Evolutionary conservation across 2,888 invertebrate genomes (phyloP), one percentile per base, ranked within the genome.

Genomic region (Aphidoletes aphidimyza): DNA sequence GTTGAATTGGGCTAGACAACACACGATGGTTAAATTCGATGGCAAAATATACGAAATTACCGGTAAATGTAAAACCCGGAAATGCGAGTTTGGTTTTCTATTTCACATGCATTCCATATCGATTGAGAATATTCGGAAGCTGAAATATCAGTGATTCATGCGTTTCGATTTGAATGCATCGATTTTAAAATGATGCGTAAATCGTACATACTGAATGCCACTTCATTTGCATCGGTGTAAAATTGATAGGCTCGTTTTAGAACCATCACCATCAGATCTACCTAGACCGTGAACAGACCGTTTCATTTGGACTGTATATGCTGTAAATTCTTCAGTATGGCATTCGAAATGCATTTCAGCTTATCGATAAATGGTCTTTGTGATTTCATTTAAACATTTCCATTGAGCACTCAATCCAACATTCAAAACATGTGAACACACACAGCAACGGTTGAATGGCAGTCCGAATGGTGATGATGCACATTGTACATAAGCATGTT

Each of bases 171-270:
- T 49, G n/a, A n/a, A n/a, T 49, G n/a, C 9, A 9, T 9, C 54
- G 54, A 54, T 54, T 54, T 54, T 19, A n/a, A n/a, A n/a, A n/a
- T n/a, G 54, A 54, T 54, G 54, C 22, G 54, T 54, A 54, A n/a
- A n/a, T n/a, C n/a, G n/a, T n/a, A n/a, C n/a, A n/a, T n/a, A n/a
- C n/a, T n/a, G n/a, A n/a, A n/a, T n/a, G n/a, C 54, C n/a, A 54
- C 54, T 69, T 69, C 69, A 69, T 69, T 69, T 69, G 30, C 69
- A 69, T 69, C 34, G 69, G 69, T 69, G 69, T 69, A 34, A 69
- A 69, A 69, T 69, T 69, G 69, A 69, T 69, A 30, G 30, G 14
- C 30, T 69, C 30, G 69, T 69, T 69, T 9, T 30, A 9, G 2
- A 54, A 30, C 11, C 5, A 69, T 22, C 22, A 30, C 14, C 9